Percentiles rank a stretch among this genome's conserved stretches.
phyloP scores from a whole-genome alignment of 2,797 vertebrate genomes.

The Thamnophis elegans region DNA sequence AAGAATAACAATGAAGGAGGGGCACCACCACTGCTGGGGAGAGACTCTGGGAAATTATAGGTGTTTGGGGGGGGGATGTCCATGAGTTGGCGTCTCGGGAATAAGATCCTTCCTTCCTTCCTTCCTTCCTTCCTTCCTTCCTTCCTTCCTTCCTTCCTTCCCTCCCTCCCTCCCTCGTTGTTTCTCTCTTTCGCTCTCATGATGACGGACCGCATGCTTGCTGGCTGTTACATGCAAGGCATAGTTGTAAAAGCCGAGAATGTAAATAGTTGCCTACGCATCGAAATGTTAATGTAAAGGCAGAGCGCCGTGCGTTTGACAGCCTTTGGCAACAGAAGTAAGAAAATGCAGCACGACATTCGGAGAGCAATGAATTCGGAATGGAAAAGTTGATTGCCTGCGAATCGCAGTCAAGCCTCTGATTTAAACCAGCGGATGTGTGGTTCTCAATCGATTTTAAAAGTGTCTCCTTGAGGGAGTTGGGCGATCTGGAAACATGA shows the following conservation, averaged over 20 bases:
- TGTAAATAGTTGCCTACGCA: not conserved
- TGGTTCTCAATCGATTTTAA: not conserved
- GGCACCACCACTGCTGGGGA: not conserved
- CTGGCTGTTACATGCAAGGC: not conserved
- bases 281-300: constrained; percentile 50
- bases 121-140: not conserved
- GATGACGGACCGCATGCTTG: not conserved
- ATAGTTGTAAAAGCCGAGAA: not conserved
- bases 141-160: too few species aligned
- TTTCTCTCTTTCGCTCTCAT: not conserved
- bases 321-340: constrained; percentile 33
- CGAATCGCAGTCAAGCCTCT: not conserved
- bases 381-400: constrained; percentile 23
- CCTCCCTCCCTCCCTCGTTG: fast-evolving
- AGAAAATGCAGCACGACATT: constrained; percentile 54
- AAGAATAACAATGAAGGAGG: not conserved
- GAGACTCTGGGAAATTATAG: constrained; percentile 3
- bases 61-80: not conserved
- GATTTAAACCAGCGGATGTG: not conserved
- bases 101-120: not conserved
- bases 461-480: not conserved
- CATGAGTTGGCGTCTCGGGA: not conserved
- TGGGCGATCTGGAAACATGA: not conserved
- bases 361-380: constrained; percentile 23
- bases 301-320: constrained; percentile 55